A percentile compares a stretch with the other conserved stretches of the same genome.
Conservation (phyloP, 2,797 vertebrate genomes). For the Cirrhinus molitorella region DNA sequence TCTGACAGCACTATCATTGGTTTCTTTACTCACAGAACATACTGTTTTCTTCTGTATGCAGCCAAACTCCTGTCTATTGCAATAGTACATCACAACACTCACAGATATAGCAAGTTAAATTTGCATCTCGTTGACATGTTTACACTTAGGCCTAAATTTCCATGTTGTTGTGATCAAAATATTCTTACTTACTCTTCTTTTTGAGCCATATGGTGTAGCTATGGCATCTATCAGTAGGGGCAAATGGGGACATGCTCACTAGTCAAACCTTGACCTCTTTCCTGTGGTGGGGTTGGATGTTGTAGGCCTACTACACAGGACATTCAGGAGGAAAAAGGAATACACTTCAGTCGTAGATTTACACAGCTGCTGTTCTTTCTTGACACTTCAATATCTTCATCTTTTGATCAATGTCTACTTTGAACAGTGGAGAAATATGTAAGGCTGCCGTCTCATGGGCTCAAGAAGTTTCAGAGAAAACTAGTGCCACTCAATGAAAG, state of each 20-base stretch:
- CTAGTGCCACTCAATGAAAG: neutral
- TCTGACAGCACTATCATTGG: neutral
- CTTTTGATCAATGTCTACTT: conserved; percentile 10
- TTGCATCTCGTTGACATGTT: neutral
- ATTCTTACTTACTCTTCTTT: neutral
- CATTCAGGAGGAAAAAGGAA: neutral
- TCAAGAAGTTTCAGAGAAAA: neutral
- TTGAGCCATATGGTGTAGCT: neutral
- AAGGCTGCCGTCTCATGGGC: neutral
- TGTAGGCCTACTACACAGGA: conserved; percentile 13
- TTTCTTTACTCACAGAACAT: neutral
- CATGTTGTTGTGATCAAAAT: neutral
- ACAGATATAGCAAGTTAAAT: neutral
- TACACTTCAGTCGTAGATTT: neutral
- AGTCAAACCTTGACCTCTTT: neutral
- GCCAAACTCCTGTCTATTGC: neutral
- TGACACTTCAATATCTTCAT: neutral
- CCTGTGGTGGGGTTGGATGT: neutral
- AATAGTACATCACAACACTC: neutral
- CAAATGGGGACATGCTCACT: neutral
- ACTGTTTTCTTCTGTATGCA: neutral
- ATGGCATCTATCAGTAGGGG: neutral
- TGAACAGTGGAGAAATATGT: neutral
- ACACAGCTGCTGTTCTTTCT: neutral
- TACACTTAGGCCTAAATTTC: neutral